A percentile compares a stretch with the other conserved stretches of the same genome.
Evolutionary conservation across 2,888 invertebrate genomes (phyloP).

Genomic region (Aphelenchoides bicaudatus): DNA sequence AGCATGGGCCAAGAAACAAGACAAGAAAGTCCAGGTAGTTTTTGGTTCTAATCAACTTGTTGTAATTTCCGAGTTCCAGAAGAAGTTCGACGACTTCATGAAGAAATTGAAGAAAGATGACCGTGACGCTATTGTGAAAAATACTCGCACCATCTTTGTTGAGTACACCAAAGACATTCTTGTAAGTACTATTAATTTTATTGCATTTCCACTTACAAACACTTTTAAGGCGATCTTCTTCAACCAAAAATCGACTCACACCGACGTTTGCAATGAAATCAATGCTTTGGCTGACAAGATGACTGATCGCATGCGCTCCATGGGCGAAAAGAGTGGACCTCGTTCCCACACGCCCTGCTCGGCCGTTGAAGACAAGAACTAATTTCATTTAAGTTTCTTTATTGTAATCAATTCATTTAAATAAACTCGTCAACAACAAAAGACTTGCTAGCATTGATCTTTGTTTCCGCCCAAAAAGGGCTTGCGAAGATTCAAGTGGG

Average conservation of each 20-base stretch:
- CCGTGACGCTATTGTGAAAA: no score
- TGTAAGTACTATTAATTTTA: not conserved
- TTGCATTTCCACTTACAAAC: conserved; percentile 2
- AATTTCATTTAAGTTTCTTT: not conserved
- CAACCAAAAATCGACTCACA: no score
- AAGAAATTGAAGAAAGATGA: not conserved
- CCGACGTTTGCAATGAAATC: no score
- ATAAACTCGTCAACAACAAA: not conserved
- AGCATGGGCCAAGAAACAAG: conserved; percentile 12
- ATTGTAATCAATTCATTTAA: not conserved
- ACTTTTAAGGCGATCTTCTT: no score
- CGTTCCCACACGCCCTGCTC: not conserved
- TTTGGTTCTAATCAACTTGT: not conserved
- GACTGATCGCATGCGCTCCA: no score
- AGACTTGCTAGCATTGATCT: conserved; percentile 4
- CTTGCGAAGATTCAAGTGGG: conserved; percentile 6
- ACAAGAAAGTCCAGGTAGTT: not conserved
- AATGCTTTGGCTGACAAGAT: no score
- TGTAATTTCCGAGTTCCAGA: not conserved
- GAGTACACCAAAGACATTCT: no score
- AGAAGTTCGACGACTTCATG: not conserved
- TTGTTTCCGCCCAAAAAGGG: conserved; percentile 15
- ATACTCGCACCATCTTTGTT: no score
- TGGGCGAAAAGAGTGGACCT: not conserved
- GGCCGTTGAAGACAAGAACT: not conserved